Evolutionary conservation across 2,888 invertebrate genomes (phyloP).

Genomic region (Euplexia lucipara): DNA sequence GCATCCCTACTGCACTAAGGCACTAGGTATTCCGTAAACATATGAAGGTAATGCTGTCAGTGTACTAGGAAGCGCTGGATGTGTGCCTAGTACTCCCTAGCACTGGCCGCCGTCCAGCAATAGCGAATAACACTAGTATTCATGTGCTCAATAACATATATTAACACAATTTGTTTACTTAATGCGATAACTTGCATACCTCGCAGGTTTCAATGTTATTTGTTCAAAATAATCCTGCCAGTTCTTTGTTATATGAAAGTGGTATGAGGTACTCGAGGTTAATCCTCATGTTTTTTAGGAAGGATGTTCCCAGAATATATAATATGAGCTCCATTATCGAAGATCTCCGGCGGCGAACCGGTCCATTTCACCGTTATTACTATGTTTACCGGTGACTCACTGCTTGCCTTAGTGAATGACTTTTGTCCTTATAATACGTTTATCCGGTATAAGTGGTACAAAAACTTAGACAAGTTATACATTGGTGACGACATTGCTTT

Average conservation of each 20-base stretch:
- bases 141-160: slow-evolving; percentile 58
- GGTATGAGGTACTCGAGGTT: slow-evolving; percentile 25
- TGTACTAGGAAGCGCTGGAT: slow-evolving; percentile 87
- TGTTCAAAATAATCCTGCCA: slow-evolving; percentile 18
- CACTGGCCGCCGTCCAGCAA: slow-evolving; percentile 81
- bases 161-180: slow-evolving; percentile 55
- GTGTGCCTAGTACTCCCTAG: slow-evolving; percentile 77
- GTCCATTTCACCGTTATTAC: slow-evolving; percentile 64
- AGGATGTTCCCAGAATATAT: slow-evolving; percentile 59
- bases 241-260: slow-evolving; percentile 37
- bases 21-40: slow-evolving; percentile 75
- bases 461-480: slow-evolving; percentile 11
- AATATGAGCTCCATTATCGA: slow-evolving; percentile 50
- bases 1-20: slow-evolving; percentile 70
- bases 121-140: slow-evolving; percentile 65
- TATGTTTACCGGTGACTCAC: slow-evolving; percentile 62
- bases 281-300: slow-evolving; percentile 33
- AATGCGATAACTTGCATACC: slow-evolving; percentile 48
- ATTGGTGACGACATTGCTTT: not conserved
- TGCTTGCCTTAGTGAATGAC: slow-evolving; percentile 59
- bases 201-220: slow-evolving; percentile 39
- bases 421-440: slow-evolving; percentile 40
- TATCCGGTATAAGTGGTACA: slow-evolving; percentile 9
- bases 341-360: slow-evolving; percentile 58
- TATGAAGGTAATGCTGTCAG: slow-evolving; percentile 78